Evolutionary conservation across 2,888 invertebrate species (phyloP).

Genomic region (Ptycholaimellus sp.): DNA sequence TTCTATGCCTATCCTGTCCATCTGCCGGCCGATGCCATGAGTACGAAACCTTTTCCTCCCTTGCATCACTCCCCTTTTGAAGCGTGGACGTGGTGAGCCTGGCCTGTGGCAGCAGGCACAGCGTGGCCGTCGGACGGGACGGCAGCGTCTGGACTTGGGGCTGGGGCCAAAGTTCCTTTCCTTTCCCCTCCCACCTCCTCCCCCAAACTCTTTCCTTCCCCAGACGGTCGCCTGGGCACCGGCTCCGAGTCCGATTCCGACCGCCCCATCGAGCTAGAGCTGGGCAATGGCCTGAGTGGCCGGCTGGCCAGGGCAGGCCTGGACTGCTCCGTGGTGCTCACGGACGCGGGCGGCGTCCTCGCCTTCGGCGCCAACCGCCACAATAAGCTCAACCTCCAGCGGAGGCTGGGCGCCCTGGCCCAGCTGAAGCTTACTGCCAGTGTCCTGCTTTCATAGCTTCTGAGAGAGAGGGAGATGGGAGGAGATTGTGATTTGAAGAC

Average conservation of each 20-base stretch:
- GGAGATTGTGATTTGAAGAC: constrained; percentile 16
- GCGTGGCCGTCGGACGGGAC: constrained; percentile 38
- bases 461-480: constrained; percentile 12
- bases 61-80: constrained; percentile 10
- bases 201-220: too few relatives aligned
- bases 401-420: constrained; percentile 31
- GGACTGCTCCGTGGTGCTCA: constrained; percentile 40
- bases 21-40: too few relatives aligned
- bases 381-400: constrained; percentile 41
- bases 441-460: constrained; percentile 13
- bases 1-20: too few relatives aligned
- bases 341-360: constrained; percentile 37
- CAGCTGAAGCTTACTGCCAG: constrained; percentile 28
- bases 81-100: constrained; percentile 40
- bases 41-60: not conserved
- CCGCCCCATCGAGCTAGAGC: too few relatives aligned
- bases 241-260: too few relatives aligned
- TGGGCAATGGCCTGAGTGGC: too few relatives aligned
- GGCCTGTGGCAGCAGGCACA: constrained; percentile 40
- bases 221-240: too few relatives aligned
- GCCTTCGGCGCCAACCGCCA: constrained; percentile 40
- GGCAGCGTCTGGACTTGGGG: constrained; percentile 45
- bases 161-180: too few relatives aligned
- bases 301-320: too few relatives aligned
- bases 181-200: too few relatives aligned